Evolutionary conservation across 2,113 vertebrate genomes (phyloP).

Genomic region (Chionis minor): DNA sequence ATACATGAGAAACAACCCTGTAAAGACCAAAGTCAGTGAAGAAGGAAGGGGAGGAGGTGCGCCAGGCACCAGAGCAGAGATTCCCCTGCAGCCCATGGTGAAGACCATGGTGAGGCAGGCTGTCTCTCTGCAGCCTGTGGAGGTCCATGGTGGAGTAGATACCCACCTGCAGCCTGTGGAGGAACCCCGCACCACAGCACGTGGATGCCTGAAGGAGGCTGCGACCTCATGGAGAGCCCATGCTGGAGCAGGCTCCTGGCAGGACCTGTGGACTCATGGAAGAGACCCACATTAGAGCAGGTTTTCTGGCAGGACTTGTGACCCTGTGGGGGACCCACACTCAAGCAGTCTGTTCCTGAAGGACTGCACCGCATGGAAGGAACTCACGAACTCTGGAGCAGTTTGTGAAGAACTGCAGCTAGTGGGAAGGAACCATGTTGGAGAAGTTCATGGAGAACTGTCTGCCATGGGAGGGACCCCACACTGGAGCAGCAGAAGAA

Average conservation of each 20-base stretch:
- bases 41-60: neutral
- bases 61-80: neutral
- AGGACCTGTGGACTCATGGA: neutral
- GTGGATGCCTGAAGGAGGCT: neutral
- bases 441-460: neutral
- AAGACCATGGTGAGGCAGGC: neutral
- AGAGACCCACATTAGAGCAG: neutral
- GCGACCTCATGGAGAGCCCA: neutral
- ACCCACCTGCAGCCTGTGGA: neutral
- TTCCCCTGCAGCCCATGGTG: neutral
- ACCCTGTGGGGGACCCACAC: neutral
- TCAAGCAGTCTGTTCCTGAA: neutral
- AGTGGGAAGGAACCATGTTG: neutral
- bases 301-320: neutral
- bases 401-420: neutral
- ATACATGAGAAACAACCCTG: neutral
- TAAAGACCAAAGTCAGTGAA: neutral
- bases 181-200: neutral
- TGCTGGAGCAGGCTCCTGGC: neutral
- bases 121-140: neutral
- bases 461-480: neutral
- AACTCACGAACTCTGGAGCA: neutral
- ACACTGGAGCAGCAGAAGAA: neutral
- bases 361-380: neutral
- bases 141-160: neutral